Conservation (phyloP, 2,113 vertebrate species). For the Montifringilla adamsi region DNA sequence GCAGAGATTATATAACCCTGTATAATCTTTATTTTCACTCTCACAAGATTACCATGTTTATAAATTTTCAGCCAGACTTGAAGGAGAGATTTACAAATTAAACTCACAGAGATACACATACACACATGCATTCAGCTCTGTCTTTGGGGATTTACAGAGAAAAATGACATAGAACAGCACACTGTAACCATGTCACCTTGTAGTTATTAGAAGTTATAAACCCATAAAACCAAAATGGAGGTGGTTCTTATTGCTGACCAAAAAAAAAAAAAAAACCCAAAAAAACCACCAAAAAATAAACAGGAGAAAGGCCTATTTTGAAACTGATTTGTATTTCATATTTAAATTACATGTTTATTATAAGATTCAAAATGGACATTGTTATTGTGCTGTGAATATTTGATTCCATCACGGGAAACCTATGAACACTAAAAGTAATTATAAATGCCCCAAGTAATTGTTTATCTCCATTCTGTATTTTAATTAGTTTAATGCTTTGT, state of each 20-base stretch:
- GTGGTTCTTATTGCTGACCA: background rate
- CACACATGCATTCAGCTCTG: background rate
- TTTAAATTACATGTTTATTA: background rate
- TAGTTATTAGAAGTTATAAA: background rate
- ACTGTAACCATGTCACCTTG: background rate
- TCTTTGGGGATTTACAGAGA: background rate
- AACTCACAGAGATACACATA: background rate
- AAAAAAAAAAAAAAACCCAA: background rate
- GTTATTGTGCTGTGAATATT: background rate
- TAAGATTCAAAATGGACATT: background rate
- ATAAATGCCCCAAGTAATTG: background rate
- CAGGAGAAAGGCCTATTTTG: background rate
- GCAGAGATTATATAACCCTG: background rate
- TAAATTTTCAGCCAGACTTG: background rate
- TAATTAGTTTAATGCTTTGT: background rate
- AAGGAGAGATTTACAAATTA: background rate
- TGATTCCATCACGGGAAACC: background rate
- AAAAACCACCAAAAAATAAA: background rate
- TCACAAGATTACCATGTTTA: background rate
- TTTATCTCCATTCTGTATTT: background rate
- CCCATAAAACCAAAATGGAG: background rate
- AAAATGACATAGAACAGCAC: background rate
- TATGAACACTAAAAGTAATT: background rate
- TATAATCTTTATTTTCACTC: background rate
- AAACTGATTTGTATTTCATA: background rate